Conservation (phyloP, 2,888 invertebrate genomes). For the Conchocele bisecta region DNA sequence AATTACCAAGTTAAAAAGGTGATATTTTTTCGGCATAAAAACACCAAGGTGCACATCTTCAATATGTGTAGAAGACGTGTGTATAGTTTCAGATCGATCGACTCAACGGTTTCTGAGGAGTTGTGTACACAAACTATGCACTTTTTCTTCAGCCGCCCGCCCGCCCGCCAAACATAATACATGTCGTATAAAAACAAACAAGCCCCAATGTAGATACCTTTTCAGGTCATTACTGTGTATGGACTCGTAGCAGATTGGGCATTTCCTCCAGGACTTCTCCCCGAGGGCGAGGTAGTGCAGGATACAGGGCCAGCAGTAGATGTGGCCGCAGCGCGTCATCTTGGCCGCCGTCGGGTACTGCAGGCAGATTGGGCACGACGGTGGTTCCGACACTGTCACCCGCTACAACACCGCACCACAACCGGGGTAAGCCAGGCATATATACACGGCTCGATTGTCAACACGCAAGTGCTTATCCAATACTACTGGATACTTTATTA, state of each 20-base stretch:
- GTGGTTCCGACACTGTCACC: constrained; percentile 79
- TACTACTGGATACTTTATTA: too few species aligned
- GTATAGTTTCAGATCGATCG: too few species aligned
- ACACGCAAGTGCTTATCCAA: too few species aligned
- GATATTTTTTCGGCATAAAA: too few species aligned
- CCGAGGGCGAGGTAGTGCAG: constrained; percentile 93
- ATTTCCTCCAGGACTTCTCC: constrained; percentile 92
- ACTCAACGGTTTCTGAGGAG: too few species aligned
- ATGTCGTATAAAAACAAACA: neutral
- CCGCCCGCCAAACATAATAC: too few species aligned
- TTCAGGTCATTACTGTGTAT: constrained; percentile 92
- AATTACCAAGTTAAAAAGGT: too few species aligned
- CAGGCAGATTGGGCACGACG: constrained; percentile 96
- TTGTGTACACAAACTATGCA: too few species aligned
- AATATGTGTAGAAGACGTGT: too few species aligned
- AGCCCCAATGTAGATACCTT: constrained; percentile 85
- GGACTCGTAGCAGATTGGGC: constrained; percentile 96
- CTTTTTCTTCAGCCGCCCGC: too few species aligned
- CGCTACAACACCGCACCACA: constrained; percentile 70
- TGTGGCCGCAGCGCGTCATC: constrained; percentile 96
- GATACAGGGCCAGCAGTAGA: constrained; percentile 97
- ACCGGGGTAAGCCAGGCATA: neutral
- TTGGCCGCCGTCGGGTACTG: constrained; percentile 90
- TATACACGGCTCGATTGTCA: too few species aligned
- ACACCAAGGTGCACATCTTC: too few species aligned